phyloP scores from a whole-genome alignment of 1,140 invertebrate genomes.

The Drosophila gunungcola region DNA sequence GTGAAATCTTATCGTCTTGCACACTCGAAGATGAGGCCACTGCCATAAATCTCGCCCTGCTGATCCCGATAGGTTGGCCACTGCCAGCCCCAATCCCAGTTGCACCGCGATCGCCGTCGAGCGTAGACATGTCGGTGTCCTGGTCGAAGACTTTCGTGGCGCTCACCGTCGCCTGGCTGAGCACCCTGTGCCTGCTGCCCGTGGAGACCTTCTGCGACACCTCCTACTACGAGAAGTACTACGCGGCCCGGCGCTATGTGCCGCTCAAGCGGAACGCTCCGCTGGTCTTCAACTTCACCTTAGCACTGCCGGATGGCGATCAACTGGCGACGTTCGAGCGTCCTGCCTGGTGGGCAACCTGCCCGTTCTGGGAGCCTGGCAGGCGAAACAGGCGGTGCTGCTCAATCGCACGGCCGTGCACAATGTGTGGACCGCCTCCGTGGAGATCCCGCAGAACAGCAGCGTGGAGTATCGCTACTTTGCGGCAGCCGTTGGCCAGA shows the following conservation, averaged over 20 bases:
- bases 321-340: slow-evolving; percentile 53
- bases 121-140: slow-evolving; percentile 45
- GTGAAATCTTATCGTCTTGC: slow-evolving; percentile 22
- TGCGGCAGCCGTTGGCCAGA: slow-evolving; percentile 53
- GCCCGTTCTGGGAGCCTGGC: slow-evolving; percentile 58
- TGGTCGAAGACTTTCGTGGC: slow-evolving; percentile 45
- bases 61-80: slow-evolving; percentile 28
- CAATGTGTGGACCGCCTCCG: slow-evolving; percentile 82
- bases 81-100: slow-evolving; percentile 2
- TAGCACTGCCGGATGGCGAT: slow-evolving; percentile 19
- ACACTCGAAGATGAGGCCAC: slow-evolving; percentile 25
- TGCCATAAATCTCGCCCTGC: slow-evolving; percentile 28
- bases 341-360: slow-evolving; percentile 70
- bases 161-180: slow-evolving; percentile 52
- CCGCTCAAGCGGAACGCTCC: slow-evolving; percentile 71
- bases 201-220: slow-evolving; percentile 72
- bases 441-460: slow-evolving; percentile 86
- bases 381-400: slow-evolving; percentile 53
- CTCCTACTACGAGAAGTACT: slow-evolving; percentile 83
- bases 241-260: slow-evolving; percentile 70
- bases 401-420: slow-evolving; percentile 70
- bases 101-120: slow-evolving; percentile 20
- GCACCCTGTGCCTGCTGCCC: slow-evolving; percentile 64
- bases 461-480: slow-evolving; percentile 90
- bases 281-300: slow-evolving; percentile 65